Base-by-base conservation (phyloP, 2,113 vertebrate genomes). In the Lepus timidus region DNA sequence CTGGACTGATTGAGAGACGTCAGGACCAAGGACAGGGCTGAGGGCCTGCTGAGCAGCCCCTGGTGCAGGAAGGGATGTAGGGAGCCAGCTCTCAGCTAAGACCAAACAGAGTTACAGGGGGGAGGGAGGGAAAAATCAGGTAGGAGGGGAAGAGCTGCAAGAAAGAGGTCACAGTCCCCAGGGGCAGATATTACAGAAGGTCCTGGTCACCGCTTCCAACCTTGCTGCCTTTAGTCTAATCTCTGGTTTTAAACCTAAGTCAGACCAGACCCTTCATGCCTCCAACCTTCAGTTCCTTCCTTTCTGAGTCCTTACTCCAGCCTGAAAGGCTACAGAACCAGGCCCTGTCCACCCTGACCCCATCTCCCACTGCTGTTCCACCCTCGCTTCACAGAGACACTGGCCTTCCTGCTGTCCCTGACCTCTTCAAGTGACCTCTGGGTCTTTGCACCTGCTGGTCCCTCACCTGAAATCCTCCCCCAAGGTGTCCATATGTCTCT, bases 11-110 rank as follows among this genome's bases (percentile, higher is more conserved):
- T 12, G 61, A 61, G 16, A 36, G 14, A 3, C 4, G 2, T 93
- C 36, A 62, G 92, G 1, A 89, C 75, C 23, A 25, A 55, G 51
- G 75, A 87, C 75, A 89, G 86, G 51, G 25, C 27, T 8, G 1
- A 58, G 17, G 2, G 1, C 3, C 1, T 1, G 1, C 1, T 27
- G n/a, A 4, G 9, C 4, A 4, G 22, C 29, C 11, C 2, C 2
- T 12, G 68, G 17, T 14, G 17, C 14, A 58, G 78, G 62, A 61
- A 33, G 5, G 31, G 16, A 22, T 44, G 44, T 44, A 44, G 44
- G 13, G 17, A 16, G 7, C 6, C 0, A n/a, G 39, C 4, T 6
- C 9, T 70, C n/a, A 16, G 16, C 23, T 20, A n/a, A 25, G 16
- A 76, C n/a, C 16, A 51, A 52, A 36, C 33, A 73, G 49, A 25